Percentiles rank a stretch among this genome's conserved stretches.
Conservation (phyloP, 2,797 vertebrate genomes). For the Hoplostethus mediterraneus region DNA sequence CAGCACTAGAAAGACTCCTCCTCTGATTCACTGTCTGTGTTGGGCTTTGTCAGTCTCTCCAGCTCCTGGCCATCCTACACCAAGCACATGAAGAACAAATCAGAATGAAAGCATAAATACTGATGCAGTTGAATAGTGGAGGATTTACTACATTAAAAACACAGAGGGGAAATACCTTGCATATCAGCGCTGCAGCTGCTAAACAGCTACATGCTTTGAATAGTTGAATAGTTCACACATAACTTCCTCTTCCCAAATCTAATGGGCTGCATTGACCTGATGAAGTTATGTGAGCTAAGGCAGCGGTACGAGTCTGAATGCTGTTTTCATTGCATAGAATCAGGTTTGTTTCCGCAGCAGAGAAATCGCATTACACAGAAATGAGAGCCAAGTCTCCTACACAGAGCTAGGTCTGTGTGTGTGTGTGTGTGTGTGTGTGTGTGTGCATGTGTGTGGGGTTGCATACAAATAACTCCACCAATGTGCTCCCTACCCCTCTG, state of each 20-base stretch:
- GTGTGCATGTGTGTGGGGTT: background rate
- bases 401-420: constrained; percentile 40
- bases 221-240: background rate
- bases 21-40: constrained; percentile 93
- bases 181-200: constrained; percentile 7
- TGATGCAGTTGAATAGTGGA: background rate
- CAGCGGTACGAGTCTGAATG: constrained; percentile 24
- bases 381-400: constrained; percentile 41
- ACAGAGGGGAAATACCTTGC: constrained; percentile 3
- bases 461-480: background rate
- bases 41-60: constrained; percentile 90
- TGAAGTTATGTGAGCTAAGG: constrained; percentile 32
- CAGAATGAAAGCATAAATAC: background rate
- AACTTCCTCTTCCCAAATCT: constrained; percentile 35
- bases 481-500: constrained; percentile 88
- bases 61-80: constrained; percentile 95
- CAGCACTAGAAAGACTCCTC: constrained; percentile 82
- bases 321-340: constrained; percentile 54
- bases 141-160: background rate
- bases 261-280: constrained; percentile 37
- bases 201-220: background rate
- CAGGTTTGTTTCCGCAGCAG: constrained; percentile 32
- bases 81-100: constrained; percentile 53
- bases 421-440: constrained; percentile 30
- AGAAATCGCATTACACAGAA: constrained; percentile 63